Conservation (phyloP, 2,888 invertebrate species). For the Drosophila algonquin region DNA sequence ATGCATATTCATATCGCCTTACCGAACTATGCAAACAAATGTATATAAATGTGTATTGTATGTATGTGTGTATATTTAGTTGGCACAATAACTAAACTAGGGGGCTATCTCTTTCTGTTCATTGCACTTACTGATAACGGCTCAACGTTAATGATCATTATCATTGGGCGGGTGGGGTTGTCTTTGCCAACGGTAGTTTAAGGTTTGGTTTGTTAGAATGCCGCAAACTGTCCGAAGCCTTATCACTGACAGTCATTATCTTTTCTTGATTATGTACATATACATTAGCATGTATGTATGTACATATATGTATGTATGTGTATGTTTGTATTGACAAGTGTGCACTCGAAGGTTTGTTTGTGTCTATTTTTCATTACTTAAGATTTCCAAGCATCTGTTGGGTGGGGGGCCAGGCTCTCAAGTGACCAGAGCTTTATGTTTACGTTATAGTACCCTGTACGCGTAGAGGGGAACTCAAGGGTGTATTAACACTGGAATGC, state of each 20-base stretch:
- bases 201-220: slow-evolving; percentile 14
- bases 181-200: slow-evolving; percentile 26
- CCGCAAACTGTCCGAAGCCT: slow-evolving; percentile 11
- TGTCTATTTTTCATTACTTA: slow-evolving; percentile 25
- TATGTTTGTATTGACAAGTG: slow-evolving; percentile 10
- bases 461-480: background rate
- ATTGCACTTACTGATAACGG: slow-evolving; percentile 40
- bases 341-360: slow-evolving; percentile 21
- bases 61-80: slow-evolving; percentile 24
- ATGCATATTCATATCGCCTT: slow-evolving; percentile 3
- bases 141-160: slow-evolving; percentile 13
- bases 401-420: background rate
- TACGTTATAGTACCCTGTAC: slow-evolving; percentile 9
- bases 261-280: slow-evolving; percentile 17
- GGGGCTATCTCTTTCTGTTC: slow-evolving; percentile 10
- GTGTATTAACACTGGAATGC: background rate
- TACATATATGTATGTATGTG: background rate
- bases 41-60: background rate
- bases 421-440: slow-evolving; percentile 12
- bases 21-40: slow-evolving; percentile 7
- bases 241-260: slow-evolving; percentile 62
- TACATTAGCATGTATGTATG: background rate
- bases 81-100: slow-evolving; percentile 35
- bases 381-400: slow-evolving; percentile 21
- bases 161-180: background rate